Conservation (phyloP, 2,113 vertebrate genomes). For the Catharus minimus region DNA sequence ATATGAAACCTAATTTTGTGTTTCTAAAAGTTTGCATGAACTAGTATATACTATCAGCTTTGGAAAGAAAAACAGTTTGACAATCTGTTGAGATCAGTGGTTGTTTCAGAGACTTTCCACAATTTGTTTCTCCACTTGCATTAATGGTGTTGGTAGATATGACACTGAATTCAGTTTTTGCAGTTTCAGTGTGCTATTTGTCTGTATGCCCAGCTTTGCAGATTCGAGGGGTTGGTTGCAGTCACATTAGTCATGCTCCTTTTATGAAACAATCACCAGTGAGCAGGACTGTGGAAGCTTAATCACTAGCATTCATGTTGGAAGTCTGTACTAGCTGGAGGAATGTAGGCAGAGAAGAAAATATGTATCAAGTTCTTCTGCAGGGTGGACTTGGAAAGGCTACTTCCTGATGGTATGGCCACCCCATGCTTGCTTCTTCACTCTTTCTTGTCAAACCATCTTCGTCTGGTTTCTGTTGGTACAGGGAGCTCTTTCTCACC, state of each 20-base stretch:
- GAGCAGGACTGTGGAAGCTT: conserved; percentile 10
- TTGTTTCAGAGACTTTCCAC: conserved; percentile 16
- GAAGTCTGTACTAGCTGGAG: conserved; percentile 28
- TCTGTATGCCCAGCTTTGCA: neutral
- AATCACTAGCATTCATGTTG: neutral
- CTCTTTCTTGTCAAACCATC: neutral
- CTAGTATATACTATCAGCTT: neutral
- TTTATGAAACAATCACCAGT: neutral
- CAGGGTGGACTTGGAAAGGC: neutral
- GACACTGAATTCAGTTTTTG: neutral
- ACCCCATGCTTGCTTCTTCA: neutral
- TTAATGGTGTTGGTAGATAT: neutral
- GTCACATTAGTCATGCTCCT: neutral
- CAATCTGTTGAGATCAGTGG: conserved; percentile 22
- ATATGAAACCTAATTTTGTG: conserved; percentile 29
- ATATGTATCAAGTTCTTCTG: neutral
- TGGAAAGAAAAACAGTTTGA: conserved; percentile 22
- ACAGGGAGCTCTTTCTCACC: neutral
- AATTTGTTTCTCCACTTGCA: conserved; percentile 5
- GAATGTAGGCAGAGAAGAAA: neutral
- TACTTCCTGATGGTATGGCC: neutral
- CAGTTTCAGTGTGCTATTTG: neutral
- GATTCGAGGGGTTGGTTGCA: conserved; percentile 6
- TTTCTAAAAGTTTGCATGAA: conserved; percentile 21
- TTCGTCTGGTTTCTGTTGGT: neutral